A percentile compares a stretch with the other conserved stretches of the same genome.
Conservation (phyloP, 1,140 invertebrate species). For the Euglossa dilemma region DNA sequence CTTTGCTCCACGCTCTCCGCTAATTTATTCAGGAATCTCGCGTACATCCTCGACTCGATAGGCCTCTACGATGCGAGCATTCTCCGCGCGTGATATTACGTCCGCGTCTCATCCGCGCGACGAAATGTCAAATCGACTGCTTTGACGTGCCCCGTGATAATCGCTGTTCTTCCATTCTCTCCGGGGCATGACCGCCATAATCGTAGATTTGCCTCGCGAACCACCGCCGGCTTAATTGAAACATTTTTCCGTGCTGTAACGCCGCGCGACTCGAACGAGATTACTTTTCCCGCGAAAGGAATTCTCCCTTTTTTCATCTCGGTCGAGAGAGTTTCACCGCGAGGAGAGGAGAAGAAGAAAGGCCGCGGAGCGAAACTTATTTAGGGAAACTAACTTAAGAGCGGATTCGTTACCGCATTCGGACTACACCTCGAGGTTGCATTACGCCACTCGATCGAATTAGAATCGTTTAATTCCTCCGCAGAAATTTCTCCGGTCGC, state of each 20-base stretch:
- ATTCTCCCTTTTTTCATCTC: neutral
- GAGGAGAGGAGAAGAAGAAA: neutral
- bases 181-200: conserved; percentile 41
- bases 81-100: too few relatives aligned
- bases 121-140: too few relatives aligned
- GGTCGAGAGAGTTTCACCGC: conserved; percentile 25
- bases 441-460: conserved; percentile 51
- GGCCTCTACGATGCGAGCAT: too few relatives aligned
- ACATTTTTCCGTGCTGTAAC: conserved; percentile 58
- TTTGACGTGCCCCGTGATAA: neutral
- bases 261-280: conserved; percentile 22
- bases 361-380: conserved; percentile 51
- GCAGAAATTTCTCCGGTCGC: neutral
- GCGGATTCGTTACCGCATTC: conserved; percentile 38
- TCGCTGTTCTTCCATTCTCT: neutral
- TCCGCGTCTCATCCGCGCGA: too few relatives aligned
- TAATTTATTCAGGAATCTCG: neutral
- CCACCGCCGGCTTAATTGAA: conserved; percentile 64
- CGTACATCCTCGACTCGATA: too few relatives aligned
- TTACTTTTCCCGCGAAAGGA: conserved; percentile 37
- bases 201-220: conserved; percentile 68
- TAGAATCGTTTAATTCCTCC: conserved; percentile 49
- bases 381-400: conserved; percentile 55
- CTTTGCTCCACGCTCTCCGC: neutral
- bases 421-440: conserved; percentile 6